Base-by-base conservation (phyloP, 2,797 vertebrate species). In the Sphenodon punctatus region DNA sequence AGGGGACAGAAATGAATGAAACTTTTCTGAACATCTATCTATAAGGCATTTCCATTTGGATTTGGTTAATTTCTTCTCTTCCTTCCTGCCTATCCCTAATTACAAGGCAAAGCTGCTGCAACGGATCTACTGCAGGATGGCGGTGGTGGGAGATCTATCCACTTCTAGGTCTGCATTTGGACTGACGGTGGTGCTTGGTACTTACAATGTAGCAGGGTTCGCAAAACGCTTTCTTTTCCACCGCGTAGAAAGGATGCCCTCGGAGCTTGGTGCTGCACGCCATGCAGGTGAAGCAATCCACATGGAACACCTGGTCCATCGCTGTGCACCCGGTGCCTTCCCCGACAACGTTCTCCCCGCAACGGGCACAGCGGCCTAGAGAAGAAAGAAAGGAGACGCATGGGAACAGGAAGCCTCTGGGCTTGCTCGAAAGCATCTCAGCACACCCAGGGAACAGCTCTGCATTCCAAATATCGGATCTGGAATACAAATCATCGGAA, bases 261-360 rank as follows among this genome's bases (percentile, higher is more conserved):
- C 98, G 97, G 90, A 99, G 97, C 89, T 97, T 98, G 95, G 84
- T 96, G 68, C 89, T 96, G 92, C 99, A 99, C 83, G 87, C 97
- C 95, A 98, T 97, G 94, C 98, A 99, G 92, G 97, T 96, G 56
- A 99, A 99, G 78, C 99, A 99, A 76, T 98, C 90, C 80, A 99
- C 98, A 0, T 99, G 98, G 96, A 99, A 99, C 77, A 99, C 98
- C 87, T 99, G 98, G 92, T 99, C 99, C 98, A 99, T 99, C 85
- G 99, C 99, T 0, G 98, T 99, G 91, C 99, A 99, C 69, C 99
- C 99, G 0, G 97, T 99, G 41, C 99, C 99, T 92, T 99, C 98
- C 5, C 98, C 98, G 67, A 99, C 97, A 10, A 99, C 99, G 2
- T 99, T 99, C 88, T 99, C 98, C 17, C 98, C 98, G 23, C 99